Evolutionary conservation across 2,797 vertebrate species (phyloP).

Genomic region (Enteromius trimaculatus): DNA sequence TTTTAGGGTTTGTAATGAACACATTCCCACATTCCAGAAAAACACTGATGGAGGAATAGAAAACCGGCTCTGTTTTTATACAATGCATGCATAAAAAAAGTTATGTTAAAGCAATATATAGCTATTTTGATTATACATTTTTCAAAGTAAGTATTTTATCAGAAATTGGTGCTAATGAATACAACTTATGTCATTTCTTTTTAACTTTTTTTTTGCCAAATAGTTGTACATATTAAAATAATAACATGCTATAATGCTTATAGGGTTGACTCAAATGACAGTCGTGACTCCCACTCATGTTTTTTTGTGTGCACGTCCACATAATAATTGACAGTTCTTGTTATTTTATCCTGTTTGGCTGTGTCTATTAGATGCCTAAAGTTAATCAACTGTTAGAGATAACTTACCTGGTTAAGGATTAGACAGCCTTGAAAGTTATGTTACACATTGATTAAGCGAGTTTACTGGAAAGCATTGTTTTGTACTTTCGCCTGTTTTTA

Average conservation of each 20-base stretch:
- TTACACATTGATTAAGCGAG: not conserved
- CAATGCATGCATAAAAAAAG: not conserved
- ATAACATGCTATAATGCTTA: not conserved
- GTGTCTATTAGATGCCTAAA: not conserved
- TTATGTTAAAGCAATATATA: not conserved
- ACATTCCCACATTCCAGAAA: not conserved
- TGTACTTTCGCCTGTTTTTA: not conserved
- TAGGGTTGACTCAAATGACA: not conserved
- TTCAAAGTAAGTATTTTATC: too few species aligned
- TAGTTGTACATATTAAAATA: not conserved
- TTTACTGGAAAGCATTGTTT: not conserved
- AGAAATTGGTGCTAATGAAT: not conserved
- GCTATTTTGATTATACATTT: too few species aligned
- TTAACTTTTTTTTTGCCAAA: not conserved
- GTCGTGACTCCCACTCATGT: not conserved
- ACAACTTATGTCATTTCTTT: not conserved
- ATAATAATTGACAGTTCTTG: not conserved
- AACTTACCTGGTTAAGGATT: conserved; percentile 5
- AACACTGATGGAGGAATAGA: not conserved
- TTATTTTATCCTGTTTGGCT: not conserved
- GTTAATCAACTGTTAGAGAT: conserved; percentile 21
- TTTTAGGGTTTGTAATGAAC: not conserved
- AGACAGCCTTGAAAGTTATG: not conserved
- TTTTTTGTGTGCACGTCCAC: not conserved
- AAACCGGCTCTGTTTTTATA: not conserved